These are phyloP conservation scores for Sepiola atlantica DNA, from an alignment of 2,888 invertebrate genomes.

Conservation along the genomic window DNA sequence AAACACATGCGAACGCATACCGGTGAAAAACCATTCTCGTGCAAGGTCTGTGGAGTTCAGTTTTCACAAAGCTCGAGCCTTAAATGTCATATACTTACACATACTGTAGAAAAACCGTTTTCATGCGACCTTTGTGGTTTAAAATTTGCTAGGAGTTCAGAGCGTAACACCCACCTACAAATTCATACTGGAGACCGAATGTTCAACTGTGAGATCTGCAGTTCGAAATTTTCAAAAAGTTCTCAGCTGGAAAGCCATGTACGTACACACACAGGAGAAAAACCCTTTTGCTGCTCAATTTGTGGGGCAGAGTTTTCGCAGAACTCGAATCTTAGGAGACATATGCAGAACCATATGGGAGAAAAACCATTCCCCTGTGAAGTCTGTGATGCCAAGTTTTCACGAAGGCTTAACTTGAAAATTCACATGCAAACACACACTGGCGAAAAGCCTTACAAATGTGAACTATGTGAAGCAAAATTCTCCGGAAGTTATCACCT, in stretches of 20 bases:
- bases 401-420: background rate
- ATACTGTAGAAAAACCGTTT: slow-evolving; percentile 14
- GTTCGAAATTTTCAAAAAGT: background rate
- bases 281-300: background rate
- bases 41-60: background rate
- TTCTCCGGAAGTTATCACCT: background rate
- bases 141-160: background rate
- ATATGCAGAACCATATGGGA: background rate
- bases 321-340: background rate
- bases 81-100: slow-evolving; percentile 24
- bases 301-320: background rate
- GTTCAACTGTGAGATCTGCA: background rate
- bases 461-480: background rate
- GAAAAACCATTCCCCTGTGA: background rate
- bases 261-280: background rate
- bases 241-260: slow-evolving; percentile 6
- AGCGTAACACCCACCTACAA: background rate
- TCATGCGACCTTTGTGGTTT: background rate
- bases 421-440: background rate
- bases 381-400: background rate
- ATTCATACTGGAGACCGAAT: background rate
- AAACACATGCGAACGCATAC: background rate
- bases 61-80: slow-evolving; percentile 24
- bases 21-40: background rate
- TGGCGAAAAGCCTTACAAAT: background rate